Base-by-base conservation (phyloP, 1,140 invertebrate genomes). In the Lycorma delicatula region DNA sequence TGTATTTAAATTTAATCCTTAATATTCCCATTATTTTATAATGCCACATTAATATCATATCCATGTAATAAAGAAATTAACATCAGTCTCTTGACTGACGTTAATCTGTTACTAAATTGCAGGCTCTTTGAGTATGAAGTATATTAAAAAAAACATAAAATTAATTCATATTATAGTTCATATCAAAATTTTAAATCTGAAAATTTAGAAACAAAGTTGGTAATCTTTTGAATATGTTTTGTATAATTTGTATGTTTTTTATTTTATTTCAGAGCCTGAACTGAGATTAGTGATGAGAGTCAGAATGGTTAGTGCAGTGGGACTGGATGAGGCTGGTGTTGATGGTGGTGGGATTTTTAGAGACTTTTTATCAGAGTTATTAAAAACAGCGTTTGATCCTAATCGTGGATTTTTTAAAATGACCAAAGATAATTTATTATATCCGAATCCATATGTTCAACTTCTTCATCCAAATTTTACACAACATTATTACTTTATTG, bases 341-440 rank as follows among this genome's bases (percentile, higher is more conserved):
- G 96, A 98, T 74, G 95, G 95, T 13, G 94, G 92, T 12, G 95
- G 96, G 2, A 82, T 97, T 1, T 87, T 98, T 63, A 77, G 95
- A 36, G 95, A 98, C 72, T 96, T 95, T 71, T 74, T 94, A 1
- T 89, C 86, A 1, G 91, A 95, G 70, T 75, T 98, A 4, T 73
- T 98, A 5, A 95, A 93, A 72, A 95, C 93, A 0, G 89, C 91
- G 0, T 98, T 98, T 71, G 93, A 99, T 77, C 95, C 96, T 0
- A 98, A 97, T 70, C 78, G 94, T 36, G 96, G 95, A 0, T 90
- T 98, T 67, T 98, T 98, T 71, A 73, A 87, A 51, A 76, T 93
- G 13, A 98, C 94, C 1, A 86, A 85, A 60, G 93, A 98, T 67
- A 92, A 95, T 67, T 84, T 91, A 71, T 70, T 98, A 9, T 98